These are phyloP conservation scores for Trissonchulus sp. DNA, from an alignment of 2,888 invertebrate species.

Conservation along the genomic window DNA sequence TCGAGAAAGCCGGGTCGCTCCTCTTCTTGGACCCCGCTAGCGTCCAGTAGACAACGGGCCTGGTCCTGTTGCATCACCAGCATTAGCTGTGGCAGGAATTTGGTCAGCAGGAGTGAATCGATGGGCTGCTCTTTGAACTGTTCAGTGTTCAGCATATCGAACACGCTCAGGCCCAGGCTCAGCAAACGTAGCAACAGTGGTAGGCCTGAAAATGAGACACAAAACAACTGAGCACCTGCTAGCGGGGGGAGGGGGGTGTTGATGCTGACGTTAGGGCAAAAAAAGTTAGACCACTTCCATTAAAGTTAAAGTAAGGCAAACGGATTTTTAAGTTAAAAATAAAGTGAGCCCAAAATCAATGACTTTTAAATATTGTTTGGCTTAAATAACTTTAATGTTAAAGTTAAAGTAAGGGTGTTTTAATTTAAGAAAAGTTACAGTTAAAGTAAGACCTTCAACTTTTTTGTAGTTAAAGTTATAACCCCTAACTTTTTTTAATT, in stretches of 20 bases:
- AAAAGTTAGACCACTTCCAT: too few species aligned
- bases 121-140: not conserved
- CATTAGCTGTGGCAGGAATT: slow-evolving; percentile 17
- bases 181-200: not conserved
- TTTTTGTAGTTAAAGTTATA: too few species aligned
- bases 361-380: too few species aligned
- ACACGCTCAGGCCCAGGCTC: not conserved
- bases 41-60: not conserved
- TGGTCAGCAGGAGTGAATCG: slow-evolving; percentile 14
- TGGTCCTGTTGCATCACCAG: not conserved
- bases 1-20: not conserved
- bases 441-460: too few species aligned
- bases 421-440: too few species aligned
- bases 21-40: not conserved
- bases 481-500: too few species aligned
- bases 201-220: not conserved
- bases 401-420: too few species aligned
- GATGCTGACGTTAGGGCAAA: not conserved
- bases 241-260: not conserved
- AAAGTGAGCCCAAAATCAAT: too few species aligned
- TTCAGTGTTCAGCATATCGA: not conserved
- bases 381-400: too few species aligned
- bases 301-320: too few species aligned
- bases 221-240: not conserved
- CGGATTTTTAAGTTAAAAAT: too few species aligned